Conservation (phyloP, 2,888 invertebrate genomes). For the Salticus scenicus region DNA sequence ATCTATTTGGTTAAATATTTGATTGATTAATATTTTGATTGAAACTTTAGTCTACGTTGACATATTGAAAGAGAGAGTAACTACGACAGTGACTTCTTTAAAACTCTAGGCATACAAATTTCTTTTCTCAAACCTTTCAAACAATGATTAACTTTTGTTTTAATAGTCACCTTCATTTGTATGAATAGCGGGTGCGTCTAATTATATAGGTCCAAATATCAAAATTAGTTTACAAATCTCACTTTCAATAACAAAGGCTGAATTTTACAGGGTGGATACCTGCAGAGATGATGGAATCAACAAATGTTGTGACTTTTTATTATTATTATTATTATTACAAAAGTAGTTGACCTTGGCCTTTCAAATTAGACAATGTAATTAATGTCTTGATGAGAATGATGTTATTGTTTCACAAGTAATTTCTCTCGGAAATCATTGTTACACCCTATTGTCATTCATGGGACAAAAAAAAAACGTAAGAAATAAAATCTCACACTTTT, state of each 20-base stretch:
- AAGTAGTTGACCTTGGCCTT: background rate
- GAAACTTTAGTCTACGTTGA: no score
- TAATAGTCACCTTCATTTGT: no score
- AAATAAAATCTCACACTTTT: constrained; percentile 3
- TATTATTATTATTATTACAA: background rate
- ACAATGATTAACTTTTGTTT: no score
- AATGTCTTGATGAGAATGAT: background rate
- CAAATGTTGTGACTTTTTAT: background rate
- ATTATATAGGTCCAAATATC: no score
- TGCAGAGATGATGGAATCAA: background rate
- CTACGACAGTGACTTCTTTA: no score
- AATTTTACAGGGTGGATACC: background rate
- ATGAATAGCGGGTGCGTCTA: background rate
- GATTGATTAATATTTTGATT: no score
- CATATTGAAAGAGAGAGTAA: no score
- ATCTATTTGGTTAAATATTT: no score
- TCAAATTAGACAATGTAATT: background rate
- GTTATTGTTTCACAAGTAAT: background rate
- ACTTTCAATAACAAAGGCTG: background rate
- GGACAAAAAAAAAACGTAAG: background rate
- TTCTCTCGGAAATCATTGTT: background rate
- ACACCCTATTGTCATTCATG: background rate
- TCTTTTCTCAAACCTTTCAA: no score
- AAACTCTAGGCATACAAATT: no score
- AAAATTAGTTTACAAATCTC: background rate